phyloP scores from a whole-genome alignment of 2,797 vertebrate species.

The Dendrocincla tyrannina region DNA sequence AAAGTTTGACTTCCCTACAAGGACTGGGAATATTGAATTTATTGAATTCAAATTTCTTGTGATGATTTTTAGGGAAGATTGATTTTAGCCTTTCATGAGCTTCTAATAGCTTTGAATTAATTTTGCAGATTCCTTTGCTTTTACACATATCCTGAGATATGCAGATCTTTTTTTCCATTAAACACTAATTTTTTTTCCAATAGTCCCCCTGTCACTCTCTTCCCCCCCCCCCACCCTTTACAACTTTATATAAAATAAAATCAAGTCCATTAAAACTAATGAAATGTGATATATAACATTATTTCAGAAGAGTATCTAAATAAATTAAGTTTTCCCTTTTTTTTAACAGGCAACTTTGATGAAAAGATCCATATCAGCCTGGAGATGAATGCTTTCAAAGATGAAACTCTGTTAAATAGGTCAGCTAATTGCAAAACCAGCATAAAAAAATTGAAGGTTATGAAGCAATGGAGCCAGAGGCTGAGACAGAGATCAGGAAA shows the following conservation, averaged over 20 bases:
- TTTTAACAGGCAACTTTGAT: conserved; percentile 7
- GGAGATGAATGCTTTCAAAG: conserved; percentile 26
- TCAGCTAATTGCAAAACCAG: conserved; percentile 65
- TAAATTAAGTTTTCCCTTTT: background rate
- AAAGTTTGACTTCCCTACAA: background rate
- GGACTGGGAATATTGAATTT: background rate
- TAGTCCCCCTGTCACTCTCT: background rate
- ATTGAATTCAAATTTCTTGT: background rate
- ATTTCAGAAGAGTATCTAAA: background rate
- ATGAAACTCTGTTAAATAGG: background rate
- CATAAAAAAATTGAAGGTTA: conserved; percentile 60
- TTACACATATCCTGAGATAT: background rate
- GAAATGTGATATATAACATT: background rate
- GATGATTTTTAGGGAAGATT: background rate
- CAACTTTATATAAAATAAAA: background rate
- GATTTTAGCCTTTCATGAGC: background rate
- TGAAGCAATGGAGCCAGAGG: conserved; percentile 34
- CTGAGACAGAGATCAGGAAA: background rate
- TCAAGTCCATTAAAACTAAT: background rate
- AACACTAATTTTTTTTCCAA: background rate
- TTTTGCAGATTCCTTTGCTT: background rate
- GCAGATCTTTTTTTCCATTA: background rate
- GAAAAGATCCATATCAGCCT: conserved; percentile 66
- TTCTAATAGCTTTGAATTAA: background rate
- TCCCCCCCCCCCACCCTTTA: background rate